Evolutionary conservation across 2,888 invertebrate species (phyloP).

Genomic region (Molanna angustata): DNA sequence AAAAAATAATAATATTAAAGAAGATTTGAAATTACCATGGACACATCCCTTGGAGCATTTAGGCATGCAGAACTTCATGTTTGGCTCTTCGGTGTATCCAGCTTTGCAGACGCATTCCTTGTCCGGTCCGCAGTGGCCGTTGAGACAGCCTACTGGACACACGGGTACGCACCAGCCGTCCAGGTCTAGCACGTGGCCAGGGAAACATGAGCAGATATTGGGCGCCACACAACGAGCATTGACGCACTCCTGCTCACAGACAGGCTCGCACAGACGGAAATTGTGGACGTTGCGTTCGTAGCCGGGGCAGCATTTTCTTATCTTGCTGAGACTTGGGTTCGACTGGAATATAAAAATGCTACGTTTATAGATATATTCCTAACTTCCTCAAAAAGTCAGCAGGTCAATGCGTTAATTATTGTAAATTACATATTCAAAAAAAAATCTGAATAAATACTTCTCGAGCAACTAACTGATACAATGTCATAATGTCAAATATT

Average conservation of each 20-base stretch:
- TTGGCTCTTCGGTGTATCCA: slow-evolving; percentile 55
- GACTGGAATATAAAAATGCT: too few relatives aligned
- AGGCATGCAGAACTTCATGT: slow-evolving; percentile 61
- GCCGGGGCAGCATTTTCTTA: slow-evolving; percentile 70
- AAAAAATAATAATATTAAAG: not conserved
- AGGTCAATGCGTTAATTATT: too few relatives aligned
- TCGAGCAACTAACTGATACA: too few relatives aligned
- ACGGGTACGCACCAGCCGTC: slow-evolving; percentile 59
- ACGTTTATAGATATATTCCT: too few relatives aligned
- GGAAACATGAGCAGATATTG: slow-evolving; percentile 61
- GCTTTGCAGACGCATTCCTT: slow-evolving; percentile 63
- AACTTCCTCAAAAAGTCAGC: too few relatives aligned
- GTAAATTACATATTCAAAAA: too few relatives aligned
- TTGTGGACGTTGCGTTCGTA: slow-evolving; percentile 60
- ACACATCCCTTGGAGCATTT: slow-evolving; percentile 55
- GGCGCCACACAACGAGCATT: slow-evolving; percentile 64
- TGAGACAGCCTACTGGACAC: slow-evolving; percentile 66
- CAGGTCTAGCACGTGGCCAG: slow-evolving; percentile 57
- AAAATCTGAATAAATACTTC: too few relatives aligned
- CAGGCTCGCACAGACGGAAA: slow-evolving; percentile 57
- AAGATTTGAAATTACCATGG: slow-evolving; percentile 39
- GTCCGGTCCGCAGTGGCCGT: slow-evolving; percentile 61
- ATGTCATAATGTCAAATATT: too few relatives aligned
- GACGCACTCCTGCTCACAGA: slow-evolving; percentile 59
- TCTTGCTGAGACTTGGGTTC: slow-evolving; percentile 59